A percentile compares a stretch with the other conserved stretches of the same genome.
These are phyloP conservation scores for Salpingus planirostris DNA, from an alignment of 2,888 invertebrate genomes.

Conservation along the genomic window DNA sequence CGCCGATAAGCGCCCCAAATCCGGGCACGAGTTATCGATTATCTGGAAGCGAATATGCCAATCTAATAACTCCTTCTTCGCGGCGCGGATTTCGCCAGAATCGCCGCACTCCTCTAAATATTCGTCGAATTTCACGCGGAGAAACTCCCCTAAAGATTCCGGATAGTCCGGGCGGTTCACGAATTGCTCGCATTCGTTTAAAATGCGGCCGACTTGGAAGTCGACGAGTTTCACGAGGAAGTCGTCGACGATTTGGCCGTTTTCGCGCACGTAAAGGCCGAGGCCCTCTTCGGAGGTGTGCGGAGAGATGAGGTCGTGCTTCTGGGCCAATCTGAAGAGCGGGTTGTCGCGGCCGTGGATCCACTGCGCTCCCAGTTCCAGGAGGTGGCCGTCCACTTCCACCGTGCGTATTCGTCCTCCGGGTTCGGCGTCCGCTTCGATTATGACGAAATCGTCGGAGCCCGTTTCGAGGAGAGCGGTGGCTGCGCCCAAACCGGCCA, in stretches of 20 bases:
- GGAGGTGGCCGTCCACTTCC: constrained; percentile 34
- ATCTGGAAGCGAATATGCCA: constrained; percentile 53
- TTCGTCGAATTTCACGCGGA: constrained; percentile 41
- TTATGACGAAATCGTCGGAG: constrained; percentile 43
- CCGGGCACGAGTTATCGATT: constrained; percentile 54
- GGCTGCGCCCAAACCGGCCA: constrained; percentile 52
- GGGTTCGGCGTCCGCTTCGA: constrained; percentile 47
- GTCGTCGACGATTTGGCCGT: constrained; percentile 42
- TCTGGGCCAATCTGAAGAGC: constrained; percentile 44
- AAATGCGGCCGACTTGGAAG: constrained; percentile 41
- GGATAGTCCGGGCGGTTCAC: constrained; percentile 34
- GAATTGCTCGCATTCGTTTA: constrained; percentile 45
- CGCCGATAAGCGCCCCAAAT: constrained; percentile 47
- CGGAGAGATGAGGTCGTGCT: constrained; percentile 43
- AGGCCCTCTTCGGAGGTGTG: constrained; percentile 47
- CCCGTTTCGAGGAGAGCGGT: constrained; percentile 41
- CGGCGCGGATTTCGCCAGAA: too few relatives aligned
- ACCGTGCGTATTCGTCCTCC: constrained; percentile 49
- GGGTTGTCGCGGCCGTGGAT: constrained; percentile 50
- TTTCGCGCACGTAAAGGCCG: constrained; percentile 45
- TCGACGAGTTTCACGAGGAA: constrained; percentile 44
- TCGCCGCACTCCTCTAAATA: constrained; percentile 18
- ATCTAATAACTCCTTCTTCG: constrained; percentile 47
- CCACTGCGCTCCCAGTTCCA: constrained; percentile 58
- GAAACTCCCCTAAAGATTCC: constrained; percentile 38